These are phyloP conservation scores for Allophyes oxyacanthae DNA, from an alignment of 2,888 invertebrate species.

Conservation along the genomic window DNA sequence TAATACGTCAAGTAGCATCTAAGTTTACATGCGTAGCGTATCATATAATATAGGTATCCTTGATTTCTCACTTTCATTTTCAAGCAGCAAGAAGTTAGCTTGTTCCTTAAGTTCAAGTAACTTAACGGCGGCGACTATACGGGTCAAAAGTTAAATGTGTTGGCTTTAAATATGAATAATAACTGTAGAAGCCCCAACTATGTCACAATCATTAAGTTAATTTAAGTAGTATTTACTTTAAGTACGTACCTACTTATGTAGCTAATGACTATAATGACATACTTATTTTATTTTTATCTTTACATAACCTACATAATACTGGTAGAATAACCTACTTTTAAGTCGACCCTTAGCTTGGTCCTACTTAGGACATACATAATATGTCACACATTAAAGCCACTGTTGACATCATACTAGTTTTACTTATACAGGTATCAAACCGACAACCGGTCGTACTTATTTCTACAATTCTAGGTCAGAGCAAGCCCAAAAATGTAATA, in stretches of 20 bases:
- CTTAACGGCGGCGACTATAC: conserved; percentile 29
- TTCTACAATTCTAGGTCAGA: conserved; percentile 53
- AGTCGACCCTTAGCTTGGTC: conserved; percentile 13
- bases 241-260: neutral
- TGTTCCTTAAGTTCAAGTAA: conserved; percentile 34
- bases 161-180: too few species aligned
- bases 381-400: conserved; percentile 21
- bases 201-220: conserved; percentile 24
- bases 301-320: conserved; percentile 9
- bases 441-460: conserved; percentile 52
- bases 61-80: conserved; percentile 50
- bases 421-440: conserved; percentile 31
- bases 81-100: conserved; percentile 40
- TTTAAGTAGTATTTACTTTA: conserved; percentile 13
- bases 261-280: neutral
- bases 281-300: conserved; percentile 1
- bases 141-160: conserved; percentile 33
- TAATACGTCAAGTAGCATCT: too few species aligned
- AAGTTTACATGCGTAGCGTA: neutral
- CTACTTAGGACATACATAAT: conserved; percentile 5
- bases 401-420: conserved; percentile 35
- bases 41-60: conserved; percentile 33
- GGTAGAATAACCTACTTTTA: conserved; percentile 9
- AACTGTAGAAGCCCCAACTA: conserved; percentile 10
- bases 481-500: conserved; percentile 47